A percentile compares a stretch with the other conserved stretches of the same genome.
Conservation (phyloP, 2,888 invertebrate genomes). For the Serrognathus titanus region DNA sequence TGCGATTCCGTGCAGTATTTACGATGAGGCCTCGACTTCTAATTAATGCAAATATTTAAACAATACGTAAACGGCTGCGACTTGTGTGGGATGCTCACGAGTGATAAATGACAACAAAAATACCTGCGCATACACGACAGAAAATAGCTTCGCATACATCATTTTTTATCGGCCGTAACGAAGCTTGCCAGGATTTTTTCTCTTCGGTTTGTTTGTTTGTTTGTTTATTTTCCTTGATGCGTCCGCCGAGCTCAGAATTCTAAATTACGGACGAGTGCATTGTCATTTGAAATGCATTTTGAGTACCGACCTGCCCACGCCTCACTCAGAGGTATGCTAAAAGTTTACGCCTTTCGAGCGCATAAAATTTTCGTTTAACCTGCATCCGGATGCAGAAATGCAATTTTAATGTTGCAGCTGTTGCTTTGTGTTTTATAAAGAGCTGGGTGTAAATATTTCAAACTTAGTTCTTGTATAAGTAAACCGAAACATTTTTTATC, state of each 20-base stretch:
- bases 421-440: no score
- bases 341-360: no score
- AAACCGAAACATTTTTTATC: no score
- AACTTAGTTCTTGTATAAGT: no score
- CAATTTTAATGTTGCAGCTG: no score
- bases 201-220: not conserved
- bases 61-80: not conserved
- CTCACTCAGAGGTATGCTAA: no score
- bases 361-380: no score
- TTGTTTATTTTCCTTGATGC: not conserved
- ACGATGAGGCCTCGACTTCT: not conserved
- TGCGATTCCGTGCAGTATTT: no score
- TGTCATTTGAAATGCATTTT: not conserved
- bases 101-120: not conserved
- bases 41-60: slow-evolving; percentile 2
- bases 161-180: not conserved
- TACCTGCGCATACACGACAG: not conserved
- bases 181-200: not conserved
- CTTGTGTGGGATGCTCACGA: not conserved
- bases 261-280: not conserved
- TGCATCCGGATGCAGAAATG: no score
- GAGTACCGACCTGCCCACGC: not conserved
- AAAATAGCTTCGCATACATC: not conserved
- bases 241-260: not conserved
- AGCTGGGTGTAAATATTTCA: no score